Evolutionary conservation across 2,113 vertebrate species (phyloP).

Genomic region (Dolichallabes microphthalmus): DNA sequence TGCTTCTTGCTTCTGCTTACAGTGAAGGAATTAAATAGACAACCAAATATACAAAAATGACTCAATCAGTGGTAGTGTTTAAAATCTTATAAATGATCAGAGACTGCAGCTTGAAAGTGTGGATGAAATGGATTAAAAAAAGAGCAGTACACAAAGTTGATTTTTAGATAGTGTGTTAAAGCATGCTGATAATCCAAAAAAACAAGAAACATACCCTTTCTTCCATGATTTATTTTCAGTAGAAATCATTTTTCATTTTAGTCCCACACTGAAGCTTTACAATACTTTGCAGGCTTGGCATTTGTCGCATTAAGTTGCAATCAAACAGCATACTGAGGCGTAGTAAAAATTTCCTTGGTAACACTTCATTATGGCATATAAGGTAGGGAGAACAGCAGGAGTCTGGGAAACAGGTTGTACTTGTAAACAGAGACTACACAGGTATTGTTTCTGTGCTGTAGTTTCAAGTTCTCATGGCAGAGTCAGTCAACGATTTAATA

Average conservation of each 20-base stretch:
- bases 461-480: neutral
- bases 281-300: conserved; percentile 25
- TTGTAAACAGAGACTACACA: conserved; percentile 9
- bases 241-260: conserved; percentile 27
- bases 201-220: conserved; percentile 39
- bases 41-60: neutral
- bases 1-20: neutral
- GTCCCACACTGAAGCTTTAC: neutral
- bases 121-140: neutral
- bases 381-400: neutral
- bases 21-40: neutral
- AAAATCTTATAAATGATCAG: neutral
- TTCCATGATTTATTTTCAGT: conserved; percentile 17
- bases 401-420: conserved; percentile 22
- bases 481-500: neutral
- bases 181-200: neutral
- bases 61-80: neutral
- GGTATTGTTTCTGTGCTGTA: neutral
- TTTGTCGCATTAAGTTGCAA: neutral
- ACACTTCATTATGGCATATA: conserved; percentile 26
- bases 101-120: neutral
- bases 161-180: neutral
- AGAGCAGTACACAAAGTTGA: neutral
- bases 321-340: conserved; percentile 22
- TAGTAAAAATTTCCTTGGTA: conserved; percentile 46